Percentiles rank a stretch among this genome's conserved stretches.
Evolutionary conservation across 2,888 invertebrate genomes (phyloP).

Genomic region (Limenitis camilla): DNA sequence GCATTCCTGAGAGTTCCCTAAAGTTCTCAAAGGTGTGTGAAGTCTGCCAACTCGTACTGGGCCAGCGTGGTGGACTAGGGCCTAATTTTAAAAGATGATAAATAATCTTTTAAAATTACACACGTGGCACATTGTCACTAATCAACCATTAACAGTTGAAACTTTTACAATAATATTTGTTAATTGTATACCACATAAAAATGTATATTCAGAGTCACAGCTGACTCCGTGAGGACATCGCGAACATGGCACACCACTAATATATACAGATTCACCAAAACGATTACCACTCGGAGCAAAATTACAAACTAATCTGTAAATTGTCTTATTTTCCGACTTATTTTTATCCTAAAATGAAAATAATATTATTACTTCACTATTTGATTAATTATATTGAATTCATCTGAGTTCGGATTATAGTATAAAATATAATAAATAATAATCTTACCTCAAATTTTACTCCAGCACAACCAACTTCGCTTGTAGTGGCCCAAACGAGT

Average conservation of each 20-base stretch:
- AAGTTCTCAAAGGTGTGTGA: too few relatives aligned
- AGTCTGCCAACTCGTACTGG: too few relatives aligned
- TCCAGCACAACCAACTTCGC: conserved; percentile 56
- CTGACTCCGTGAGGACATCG: conserved; percentile 36
- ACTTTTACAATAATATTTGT: background rate
- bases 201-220: conserved; percentile 41
- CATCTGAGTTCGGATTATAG: too few relatives aligned
- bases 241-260: conserved; percentile 46
- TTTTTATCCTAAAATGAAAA: too few relatives aligned
- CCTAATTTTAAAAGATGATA: too few relatives aligned
- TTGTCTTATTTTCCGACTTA: conserved; percentile 35
- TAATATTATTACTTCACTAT: too few relatives aligned
- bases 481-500: conserved; percentile 54
- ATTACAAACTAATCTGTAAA: conserved; percentile 57
- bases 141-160: too few relatives aligned
- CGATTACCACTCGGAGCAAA: conserved; percentile 55
- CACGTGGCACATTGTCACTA: too few relatives aligned
- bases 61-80: too few relatives aligned
- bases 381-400: too few relatives aligned
- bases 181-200: conserved; percentile 46
- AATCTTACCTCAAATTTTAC: conserved; percentile 55
- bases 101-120: too few relatives aligned
- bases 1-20: too few relatives aligned
- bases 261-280: conserved; percentile 43
- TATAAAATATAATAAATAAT: background rate